Conservation (phyloP, 2,797 vertebrate genomes). For the Typhlichthys subterraneus region DNA sequence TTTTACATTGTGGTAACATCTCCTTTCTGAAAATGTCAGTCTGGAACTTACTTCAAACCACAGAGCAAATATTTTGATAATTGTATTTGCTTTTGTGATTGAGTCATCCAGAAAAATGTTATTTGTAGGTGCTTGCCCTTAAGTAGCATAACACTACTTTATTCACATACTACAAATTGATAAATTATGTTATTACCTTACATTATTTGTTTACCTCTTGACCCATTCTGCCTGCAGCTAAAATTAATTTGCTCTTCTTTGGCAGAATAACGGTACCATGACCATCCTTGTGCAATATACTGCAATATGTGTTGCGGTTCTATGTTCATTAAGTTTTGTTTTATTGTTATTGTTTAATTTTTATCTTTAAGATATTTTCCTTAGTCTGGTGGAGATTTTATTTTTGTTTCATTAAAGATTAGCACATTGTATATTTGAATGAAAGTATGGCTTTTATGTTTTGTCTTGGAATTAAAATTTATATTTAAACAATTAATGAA, state of each 20-base stretch:
- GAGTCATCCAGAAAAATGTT: constrained; percentile 1
- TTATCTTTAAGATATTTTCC: constrained; percentile 13
- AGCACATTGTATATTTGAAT: constrained; percentile 56
- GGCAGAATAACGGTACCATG: constrained; percentile 20
- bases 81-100: constrained; percentile 8
- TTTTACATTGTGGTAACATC: constrained; percentile 5
- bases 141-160: constrained; percentile 11
- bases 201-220: constrained; percentile 5
- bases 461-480: constrained; percentile 73
- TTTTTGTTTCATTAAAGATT: constrained; percentile 46
- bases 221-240: constrained; percentile 4
- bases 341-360: constrained; percentile 32
- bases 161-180: constrained; percentile 2
- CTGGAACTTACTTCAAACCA: not conserved
- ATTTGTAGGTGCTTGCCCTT: constrained; percentile 9
- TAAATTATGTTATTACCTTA: not conserved
- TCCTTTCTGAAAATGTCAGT: not conserved
- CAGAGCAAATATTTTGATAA: constrained; percentile 6
- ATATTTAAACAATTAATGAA: constrained; percentile 52
- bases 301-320: constrained; percentile 47
- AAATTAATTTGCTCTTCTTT: constrained; percentile 18
- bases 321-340: constrained; percentile 42
- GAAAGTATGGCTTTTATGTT: constrained; percentile 65
- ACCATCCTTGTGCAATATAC: constrained; percentile 48
- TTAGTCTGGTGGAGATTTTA: constrained; percentile 16